Conservation (phyloP, 2,797 vertebrate genomes). For the Neopelma chrysocephalum region DNA sequence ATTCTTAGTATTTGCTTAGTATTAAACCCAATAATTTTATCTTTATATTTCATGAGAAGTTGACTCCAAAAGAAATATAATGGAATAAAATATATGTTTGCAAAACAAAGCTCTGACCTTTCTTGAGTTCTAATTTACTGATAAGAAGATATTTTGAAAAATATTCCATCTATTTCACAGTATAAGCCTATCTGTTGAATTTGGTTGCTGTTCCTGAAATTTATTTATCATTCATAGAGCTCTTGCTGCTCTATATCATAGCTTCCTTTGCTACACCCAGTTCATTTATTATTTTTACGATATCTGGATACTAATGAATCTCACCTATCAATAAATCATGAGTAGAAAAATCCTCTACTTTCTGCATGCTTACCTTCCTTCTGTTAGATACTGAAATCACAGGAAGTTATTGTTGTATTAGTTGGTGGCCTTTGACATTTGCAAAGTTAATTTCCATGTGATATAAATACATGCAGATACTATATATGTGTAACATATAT, state of each 20-base stretch:
- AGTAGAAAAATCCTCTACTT: not conserved
- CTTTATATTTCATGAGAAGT: not conserved
- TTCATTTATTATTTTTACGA: not conserved
- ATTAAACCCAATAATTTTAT: not conserved
- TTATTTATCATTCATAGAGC: not conserved
- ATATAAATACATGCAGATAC: not conserved
- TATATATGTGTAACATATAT: not conserved
- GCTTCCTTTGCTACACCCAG: not conserved
- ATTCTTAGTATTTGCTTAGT: not conserved
- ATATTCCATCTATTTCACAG: not conserved
- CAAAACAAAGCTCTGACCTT: not conserved
- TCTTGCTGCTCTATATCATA: not conserved
- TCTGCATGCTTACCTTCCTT: not conserved
- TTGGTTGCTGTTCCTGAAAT: not conserved
- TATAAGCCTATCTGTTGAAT: not conserved
- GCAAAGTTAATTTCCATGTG: not conserved
- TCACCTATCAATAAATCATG: not conserved
- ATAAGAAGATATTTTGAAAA: not conserved
- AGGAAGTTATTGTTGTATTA: not conserved
- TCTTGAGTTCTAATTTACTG: not conserved
- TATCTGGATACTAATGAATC: not conserved
- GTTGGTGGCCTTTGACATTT: not conserved
- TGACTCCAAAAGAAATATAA: not conserved
- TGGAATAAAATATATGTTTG: not conserved
- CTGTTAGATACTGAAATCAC: not conserved